Percentiles rank a stretch among this genome's conserved stretches.
Conservation (phyloP, 2,113 vertebrate species). For the Cephalopterus ornatus region DNA sequence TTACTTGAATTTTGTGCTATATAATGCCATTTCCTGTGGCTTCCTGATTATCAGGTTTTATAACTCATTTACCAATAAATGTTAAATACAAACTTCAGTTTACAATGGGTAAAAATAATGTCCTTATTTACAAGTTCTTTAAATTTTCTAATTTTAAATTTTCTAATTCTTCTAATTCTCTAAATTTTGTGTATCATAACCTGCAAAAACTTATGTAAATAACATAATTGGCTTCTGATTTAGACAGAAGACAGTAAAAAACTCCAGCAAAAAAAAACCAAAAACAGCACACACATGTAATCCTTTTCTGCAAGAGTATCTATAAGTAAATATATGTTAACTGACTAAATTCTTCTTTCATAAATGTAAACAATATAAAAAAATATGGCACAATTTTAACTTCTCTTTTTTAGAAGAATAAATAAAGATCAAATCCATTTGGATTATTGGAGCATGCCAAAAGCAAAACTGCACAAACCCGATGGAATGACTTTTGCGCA, state of each 20-base stretch:
- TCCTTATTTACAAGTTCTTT: conserved; percentile 38
- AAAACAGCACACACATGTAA: neutral
- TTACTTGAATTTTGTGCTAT: neutral
- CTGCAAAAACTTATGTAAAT: neutral
- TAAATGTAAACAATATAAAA: neutral
- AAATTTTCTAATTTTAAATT: too few species aligned
- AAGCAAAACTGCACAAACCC: neutral
- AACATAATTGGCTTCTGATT: neutral
- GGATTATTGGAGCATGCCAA: neutral
- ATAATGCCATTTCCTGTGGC: neutral
- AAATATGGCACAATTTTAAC: neutral
- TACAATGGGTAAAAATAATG: neutral
- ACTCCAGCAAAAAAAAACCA: neutral
- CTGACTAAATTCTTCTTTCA: neutral
- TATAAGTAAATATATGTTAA: neutral
- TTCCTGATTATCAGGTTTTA: neutral
- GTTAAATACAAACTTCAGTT: conserved; percentile 19
- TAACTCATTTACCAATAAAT: neutral
- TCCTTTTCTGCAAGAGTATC: neutral
- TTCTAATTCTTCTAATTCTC: too few species aligned
- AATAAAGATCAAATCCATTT: neutral
- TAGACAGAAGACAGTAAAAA: neutral
- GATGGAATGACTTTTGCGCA: neutral
- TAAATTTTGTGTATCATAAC: neutral
- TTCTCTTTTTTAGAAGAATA: neutral